Evolutionary conservation across 1,140 invertebrate species (phyloP).

Genomic region (Brachionus asplanchnoidis): DNA sequence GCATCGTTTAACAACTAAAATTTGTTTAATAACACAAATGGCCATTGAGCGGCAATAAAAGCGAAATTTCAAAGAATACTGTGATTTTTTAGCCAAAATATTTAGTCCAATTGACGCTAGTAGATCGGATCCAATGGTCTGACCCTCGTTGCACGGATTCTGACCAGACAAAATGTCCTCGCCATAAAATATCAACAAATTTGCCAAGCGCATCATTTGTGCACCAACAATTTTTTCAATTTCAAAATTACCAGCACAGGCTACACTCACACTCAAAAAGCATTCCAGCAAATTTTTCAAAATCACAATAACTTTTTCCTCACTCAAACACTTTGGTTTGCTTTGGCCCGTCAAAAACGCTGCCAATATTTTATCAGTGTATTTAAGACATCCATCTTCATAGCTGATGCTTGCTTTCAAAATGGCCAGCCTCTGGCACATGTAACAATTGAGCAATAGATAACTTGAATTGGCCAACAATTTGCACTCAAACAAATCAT

Average conservation of each 20-base stretch:
- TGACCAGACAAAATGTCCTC: slow-evolving; percentile 9
- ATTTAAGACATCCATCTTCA: slow-evolving; percentile 7
- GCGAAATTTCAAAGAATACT: slow-evolving; percentile 11
- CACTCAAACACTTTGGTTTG: not conserved
- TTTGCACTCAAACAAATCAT: slow-evolving; percentile 2
- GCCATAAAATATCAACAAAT: slow-evolving; percentile 30
- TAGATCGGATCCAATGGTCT: slow-evolving; percentile 9
- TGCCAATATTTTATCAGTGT: slow-evolving; percentile 2
- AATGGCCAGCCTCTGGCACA: not conserved
- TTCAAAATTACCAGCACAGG: not conserved
- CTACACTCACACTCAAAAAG: not conserved
- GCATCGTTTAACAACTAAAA: slow-evolving; percentile 16
- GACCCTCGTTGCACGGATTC: slow-evolving; percentile 20
- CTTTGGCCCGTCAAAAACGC: not conserved
- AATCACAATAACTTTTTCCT: slow-evolving; percentile 33
- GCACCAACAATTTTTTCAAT: not conserved
- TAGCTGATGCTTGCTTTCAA: slow-evolving; percentile 13
- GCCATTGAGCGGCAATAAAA: slow-evolving; percentile 35
- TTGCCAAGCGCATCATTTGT: not conserved
- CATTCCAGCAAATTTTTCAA: slow-evolving; percentile 4
- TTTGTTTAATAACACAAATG: slow-evolving; percentile 27
- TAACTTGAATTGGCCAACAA: not conserved
- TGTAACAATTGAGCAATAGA: slow-evolving; percentile 27
- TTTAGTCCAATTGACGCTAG: slow-evolving; percentile 28
- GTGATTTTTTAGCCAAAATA: slow-evolving; percentile 32